Evolutionary conservation across 2,888 invertebrate species (phyloP).

Genomic region (Scelioninae gen. 1): DNA sequence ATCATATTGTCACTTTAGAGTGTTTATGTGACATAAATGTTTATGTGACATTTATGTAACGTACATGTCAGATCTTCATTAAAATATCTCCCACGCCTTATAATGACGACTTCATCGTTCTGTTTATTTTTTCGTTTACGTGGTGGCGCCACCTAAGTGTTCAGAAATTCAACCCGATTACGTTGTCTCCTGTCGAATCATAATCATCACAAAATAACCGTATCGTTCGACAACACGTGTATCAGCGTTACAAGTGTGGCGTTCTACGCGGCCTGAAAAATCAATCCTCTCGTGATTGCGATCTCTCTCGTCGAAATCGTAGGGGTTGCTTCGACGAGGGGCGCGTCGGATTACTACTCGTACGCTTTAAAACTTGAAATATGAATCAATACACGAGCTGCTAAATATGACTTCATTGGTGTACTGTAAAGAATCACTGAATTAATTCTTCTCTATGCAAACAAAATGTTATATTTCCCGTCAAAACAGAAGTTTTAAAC

Average conservation of each 20-base stretch:
- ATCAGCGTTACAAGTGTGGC: conserved; percentile 61
- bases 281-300: conserved; percentile 76
- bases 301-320: conserved; percentile 77
- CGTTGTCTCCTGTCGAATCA: conserved; percentile 32
- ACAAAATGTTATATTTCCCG: conserved; percentile 4
- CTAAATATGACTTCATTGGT: conserved; percentile 45
- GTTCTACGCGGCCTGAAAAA: conserved; percentile 74
- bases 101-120: not conserved
- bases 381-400: conserved; percentile 59
- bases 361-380: conserved; percentile 63
- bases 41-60: conserved; percentile 61
- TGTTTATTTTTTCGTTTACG: no score
- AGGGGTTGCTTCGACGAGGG: conserved; percentile 72
- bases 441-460: not conserved
- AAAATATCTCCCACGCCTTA: conserved; percentile 30
- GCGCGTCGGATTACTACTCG: conserved; percentile 73
- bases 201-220: conserved; percentile 54
- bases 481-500: no score
- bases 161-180: conserved; percentile 21
- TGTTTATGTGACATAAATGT: conserved; percentile 45
- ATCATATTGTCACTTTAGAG: conserved; percentile 41
- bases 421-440: conserved; percentile 49
- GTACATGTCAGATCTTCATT: conserved; percentile 36
- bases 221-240: conserved; percentile 62
- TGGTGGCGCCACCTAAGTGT: not conserved